phyloP scores from a whole-genome alignment of 2,113 vertebrate species.

The Potamarius usumacintae region DNA sequence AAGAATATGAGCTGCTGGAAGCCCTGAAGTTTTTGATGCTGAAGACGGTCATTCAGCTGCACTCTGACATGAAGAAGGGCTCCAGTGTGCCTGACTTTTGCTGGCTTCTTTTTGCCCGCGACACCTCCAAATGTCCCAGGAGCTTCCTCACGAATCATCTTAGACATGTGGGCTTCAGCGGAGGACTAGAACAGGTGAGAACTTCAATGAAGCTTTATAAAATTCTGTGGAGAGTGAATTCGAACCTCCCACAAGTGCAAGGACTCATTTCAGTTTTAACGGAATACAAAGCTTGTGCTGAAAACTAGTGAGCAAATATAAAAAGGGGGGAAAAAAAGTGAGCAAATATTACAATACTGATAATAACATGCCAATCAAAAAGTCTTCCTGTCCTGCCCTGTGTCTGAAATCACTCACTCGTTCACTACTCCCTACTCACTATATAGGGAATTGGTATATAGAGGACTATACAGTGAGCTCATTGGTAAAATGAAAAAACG shows the following conservation, averaged over 20 bases:
- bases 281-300: neutral
- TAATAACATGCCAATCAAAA: neutral
- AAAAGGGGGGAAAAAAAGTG: neutral
- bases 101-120: conserved; percentile 84
- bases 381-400: neutral
- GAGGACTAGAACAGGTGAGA: conserved; percentile 85
- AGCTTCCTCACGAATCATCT: conserved; percentile 83
- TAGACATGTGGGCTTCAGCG: conserved; percentile 82
- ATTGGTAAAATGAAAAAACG: too few species aligned
- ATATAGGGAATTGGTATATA: too few species aligned
- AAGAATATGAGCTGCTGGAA: conserved; percentile 84
- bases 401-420: too few species aligned
- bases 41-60: conserved; percentile 76
- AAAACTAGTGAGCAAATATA: neutral
- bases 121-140: conserved; percentile 78
- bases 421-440: too few species aligned
- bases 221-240: too few species aligned
- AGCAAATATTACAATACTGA: neutral
- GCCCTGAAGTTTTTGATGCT: conserved; percentile 86
- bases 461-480: too few species aligned
- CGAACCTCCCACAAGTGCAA: too few species aligned
- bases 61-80: conserved; percentile 70
- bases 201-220: neutral
- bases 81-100: conserved; percentile 81
- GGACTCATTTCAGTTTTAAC: neutral